Base-by-base conservation (phyloP, 1,140 invertebrate species). In the Aphelinus certus region DNA sequence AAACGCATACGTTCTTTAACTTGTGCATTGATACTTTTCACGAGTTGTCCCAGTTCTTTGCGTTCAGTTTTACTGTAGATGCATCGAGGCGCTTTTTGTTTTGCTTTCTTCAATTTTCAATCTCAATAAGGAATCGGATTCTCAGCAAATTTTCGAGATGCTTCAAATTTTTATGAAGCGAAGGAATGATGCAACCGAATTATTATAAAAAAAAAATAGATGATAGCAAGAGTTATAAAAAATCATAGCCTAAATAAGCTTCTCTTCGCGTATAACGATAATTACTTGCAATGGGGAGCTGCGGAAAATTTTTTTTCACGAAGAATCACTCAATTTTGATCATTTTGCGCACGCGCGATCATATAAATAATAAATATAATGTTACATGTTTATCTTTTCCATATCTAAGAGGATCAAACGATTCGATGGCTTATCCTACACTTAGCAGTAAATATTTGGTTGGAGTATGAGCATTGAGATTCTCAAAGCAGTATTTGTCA, bases 401-500 rank as follows among this genome's bases (percentile, higher is more conserved):
- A 76, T 71, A 60, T 83, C 84, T 86, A 85, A 76, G 77, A 83
- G 81, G 81, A 76, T 82, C 80, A 80, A 80, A 78, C 76, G 65
- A 73, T 79, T 78, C 81, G 78, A 86, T 82, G 81, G 80, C 83
- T 85, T 86, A 86, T 76, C 84, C 83, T 86, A 84, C 80, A 76
- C 79, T 85, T 84, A 84, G 79, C 81, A 81, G 81, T 80, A 82
- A 79, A 82, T 83, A 80, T 82, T 84, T 81, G 78, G 74, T 81
- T 76, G 76, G 79, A 84, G 82, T 83, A 81, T 79, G 81, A 77
- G 77, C 73, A 66, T 65, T 64, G 57, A 76, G 77, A 80, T 66
- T 78, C 75, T 26, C 26, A 26, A 26, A 26, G 26, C 26, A 26
- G 26, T 26, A 26, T 26, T 26, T 26, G 26, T 26, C 26, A 26